Percentiles rank a stretch among this genome's conserved stretches.
phyloP scores from a whole-genome alignment of 2,888 invertebrate species.

The Temnothorax ravouxi region DNA sequence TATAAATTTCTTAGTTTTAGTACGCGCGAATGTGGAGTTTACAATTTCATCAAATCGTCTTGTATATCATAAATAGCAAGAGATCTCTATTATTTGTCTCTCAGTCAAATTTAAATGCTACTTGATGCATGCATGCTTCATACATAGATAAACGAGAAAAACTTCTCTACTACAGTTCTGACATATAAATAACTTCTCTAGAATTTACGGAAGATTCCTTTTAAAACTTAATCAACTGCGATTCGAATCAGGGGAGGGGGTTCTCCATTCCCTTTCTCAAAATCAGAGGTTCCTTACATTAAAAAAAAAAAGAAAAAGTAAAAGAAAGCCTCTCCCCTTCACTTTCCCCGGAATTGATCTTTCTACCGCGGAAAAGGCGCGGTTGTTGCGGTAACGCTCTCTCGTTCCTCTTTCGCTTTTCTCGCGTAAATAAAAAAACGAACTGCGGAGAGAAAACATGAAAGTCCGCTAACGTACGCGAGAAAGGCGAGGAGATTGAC shows the following conservation, averaged over 20 bases:
- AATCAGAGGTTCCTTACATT: background rate
- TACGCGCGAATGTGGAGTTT: no score
- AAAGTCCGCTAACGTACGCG: background rate
- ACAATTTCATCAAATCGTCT: no score
- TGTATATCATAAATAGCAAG: background rate
- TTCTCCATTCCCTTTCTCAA: no score
- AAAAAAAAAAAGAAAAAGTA: background rate
- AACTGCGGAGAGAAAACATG: background rate
- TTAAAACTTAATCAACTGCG: background rate
- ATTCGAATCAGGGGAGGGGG: background rate
- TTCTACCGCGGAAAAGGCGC: background rate
- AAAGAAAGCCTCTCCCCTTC: no score
- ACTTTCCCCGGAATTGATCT: background rate
- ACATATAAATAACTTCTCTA: no score
- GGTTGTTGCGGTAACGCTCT: background rate
- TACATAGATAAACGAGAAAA: background rate
- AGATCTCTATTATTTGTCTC: background rate
- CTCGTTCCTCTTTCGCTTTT: background rate
- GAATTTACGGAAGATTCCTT: background rate
- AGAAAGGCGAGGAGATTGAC: conserved; percentile 1
- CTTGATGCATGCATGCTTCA: background rate
- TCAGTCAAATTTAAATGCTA: background rate
- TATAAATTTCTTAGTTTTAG: background rate
- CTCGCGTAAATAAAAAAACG: conserved; percentile 1
- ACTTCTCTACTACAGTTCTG: no score